Base-by-base conservation (phyloP, 2,797 vertebrate genomes). In the Enteromius radiatus region DNA sequence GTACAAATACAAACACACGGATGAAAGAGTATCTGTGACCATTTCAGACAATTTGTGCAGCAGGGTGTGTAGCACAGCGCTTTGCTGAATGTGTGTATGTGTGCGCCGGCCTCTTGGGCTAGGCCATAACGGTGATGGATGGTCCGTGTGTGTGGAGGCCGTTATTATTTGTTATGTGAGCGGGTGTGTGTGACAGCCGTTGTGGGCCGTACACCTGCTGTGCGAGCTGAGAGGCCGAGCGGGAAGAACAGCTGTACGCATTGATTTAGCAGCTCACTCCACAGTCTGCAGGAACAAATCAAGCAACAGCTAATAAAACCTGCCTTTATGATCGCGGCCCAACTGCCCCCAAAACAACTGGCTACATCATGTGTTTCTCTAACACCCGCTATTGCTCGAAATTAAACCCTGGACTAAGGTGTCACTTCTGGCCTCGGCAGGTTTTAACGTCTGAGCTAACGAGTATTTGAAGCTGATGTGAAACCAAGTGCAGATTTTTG, bases 291-390 rank as follows among this genome's bases (percentile, higher is more conserved):
- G 97, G 96, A 97, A 97, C 94, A 94, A 96, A 96, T 99, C 97
- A 97, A 95, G 95, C 94, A 93, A 97, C 97, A 99, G 97, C 97
- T 98, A 96, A 94, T 99, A 98, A 99, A 98, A 95, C 92, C 89
- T 82, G 93, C 93, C 95, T 97, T 97, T 97, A 96, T 95, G 94
- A 96, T 94, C 90, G 82, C 88, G 89, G 91, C 74, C 86, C 87
- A 84, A 86, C 83, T 91, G 90, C 92, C 92, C 91, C 93, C 93
- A 96, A 97, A 97, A 97, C 97, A 97, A 98, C 97, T 92, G 95
- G 94, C 96, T 95, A 95, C 97, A 97, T 97, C 96, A 96, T 97
- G 95, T 98, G 96, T 97, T 98, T 97, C 96, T 94, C 94, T 96
- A 97, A 95, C 95, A 85, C 93, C 93, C 88, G 91, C 95, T 92